These are phyloP conservation scores for Aepyceros melampus DNA, from an alignment of 2,113 vertebrate species.

Conservation along the genomic window DNA sequence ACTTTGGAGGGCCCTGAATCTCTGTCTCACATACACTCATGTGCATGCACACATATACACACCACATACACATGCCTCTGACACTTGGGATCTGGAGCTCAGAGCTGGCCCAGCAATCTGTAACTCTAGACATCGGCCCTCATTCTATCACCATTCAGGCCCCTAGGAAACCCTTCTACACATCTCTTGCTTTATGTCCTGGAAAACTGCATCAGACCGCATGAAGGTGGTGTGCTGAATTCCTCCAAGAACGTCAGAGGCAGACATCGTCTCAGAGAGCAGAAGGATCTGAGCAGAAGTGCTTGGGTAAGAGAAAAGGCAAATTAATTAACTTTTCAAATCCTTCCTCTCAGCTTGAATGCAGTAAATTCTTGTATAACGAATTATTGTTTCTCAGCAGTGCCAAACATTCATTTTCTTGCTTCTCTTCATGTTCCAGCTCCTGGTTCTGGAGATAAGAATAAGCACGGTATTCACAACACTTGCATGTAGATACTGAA, in stretches of 20 bases:
- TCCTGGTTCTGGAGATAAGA: conserved; percentile 33
- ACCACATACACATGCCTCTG: not conserved
- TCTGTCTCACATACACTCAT: not conserved
- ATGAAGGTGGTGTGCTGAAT: rapidly evolving
- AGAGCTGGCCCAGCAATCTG: not conserved
- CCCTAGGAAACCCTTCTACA: not conserved
- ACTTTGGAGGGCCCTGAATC: not conserved
- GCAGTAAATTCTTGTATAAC: not conserved
- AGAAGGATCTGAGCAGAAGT: not conserved
- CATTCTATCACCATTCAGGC: not conserved
- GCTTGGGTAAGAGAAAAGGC: not conserved
- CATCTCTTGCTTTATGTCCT: not conserved
- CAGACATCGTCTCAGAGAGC: not conserved
- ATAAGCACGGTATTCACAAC: not conserved
- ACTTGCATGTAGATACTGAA: not conserved
- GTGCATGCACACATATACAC: not conserved
- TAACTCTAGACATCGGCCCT: not conserved
- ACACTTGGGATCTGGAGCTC: not conserved
- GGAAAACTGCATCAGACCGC: not conserved
- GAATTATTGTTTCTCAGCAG: conserved; percentile 21
- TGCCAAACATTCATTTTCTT: not conserved
- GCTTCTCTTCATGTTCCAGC: not conserved
- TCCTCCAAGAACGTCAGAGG: not conserved
- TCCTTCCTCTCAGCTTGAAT: conserved; percentile 20
- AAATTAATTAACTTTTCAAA: conserved; percentile 32